Evolutionary conservation across 2,888 invertebrate genomes (phyloP).

Genomic region (Chalcis sispes): DNA sequence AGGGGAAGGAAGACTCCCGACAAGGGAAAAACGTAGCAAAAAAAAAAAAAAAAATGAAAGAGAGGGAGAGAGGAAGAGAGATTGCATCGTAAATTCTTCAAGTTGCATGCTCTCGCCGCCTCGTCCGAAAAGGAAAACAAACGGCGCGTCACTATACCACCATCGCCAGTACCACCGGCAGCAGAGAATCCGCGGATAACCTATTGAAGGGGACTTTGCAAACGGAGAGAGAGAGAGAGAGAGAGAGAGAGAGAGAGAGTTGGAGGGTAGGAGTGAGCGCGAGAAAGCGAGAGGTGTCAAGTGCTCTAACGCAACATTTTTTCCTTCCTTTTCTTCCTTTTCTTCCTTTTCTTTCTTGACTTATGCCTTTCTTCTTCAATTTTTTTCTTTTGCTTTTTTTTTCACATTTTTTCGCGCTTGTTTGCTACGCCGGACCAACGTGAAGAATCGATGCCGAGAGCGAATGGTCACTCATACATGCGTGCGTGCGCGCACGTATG

Average conservation of each 20-base stretch:
- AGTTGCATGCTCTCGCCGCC: neutral
- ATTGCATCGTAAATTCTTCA: slow-evolving; percentile 56
- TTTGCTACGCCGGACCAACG: neutral
- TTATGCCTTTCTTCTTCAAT: neutral
- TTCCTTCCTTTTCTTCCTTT: neutral
- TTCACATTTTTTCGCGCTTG: too few relatives aligned
- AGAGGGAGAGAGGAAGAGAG: slow-evolving; percentile 29
- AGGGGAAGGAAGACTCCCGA: neutral
- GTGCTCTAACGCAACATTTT: neutral
- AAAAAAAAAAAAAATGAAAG: neutral
- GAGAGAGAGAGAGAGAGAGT: neutral
- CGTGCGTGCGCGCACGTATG: too few relatives aligned
- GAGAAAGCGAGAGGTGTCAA: slow-evolving; percentile 16
- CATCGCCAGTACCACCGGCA: too few relatives aligned
- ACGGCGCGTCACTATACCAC: too few relatives aligned
- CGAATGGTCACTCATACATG: too few relatives aligned
- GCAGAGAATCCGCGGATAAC: too few relatives aligned
- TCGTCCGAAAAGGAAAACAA: slow-evolving; percentile 56
- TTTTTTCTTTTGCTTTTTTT: neutral
- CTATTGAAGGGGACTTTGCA: too few relatives aligned
- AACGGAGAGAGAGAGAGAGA: slow-evolving; percentile 7
- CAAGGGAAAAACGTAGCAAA: slow-evolving; percentile 27
- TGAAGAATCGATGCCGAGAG: too few relatives aligned
- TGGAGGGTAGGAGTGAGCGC: too few relatives aligned
- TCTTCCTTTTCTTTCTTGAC: neutral